Evolutionary conservation across 2,113 vertebrate genomes (phyloP).

Genomic region (Alces alces): DNA sequence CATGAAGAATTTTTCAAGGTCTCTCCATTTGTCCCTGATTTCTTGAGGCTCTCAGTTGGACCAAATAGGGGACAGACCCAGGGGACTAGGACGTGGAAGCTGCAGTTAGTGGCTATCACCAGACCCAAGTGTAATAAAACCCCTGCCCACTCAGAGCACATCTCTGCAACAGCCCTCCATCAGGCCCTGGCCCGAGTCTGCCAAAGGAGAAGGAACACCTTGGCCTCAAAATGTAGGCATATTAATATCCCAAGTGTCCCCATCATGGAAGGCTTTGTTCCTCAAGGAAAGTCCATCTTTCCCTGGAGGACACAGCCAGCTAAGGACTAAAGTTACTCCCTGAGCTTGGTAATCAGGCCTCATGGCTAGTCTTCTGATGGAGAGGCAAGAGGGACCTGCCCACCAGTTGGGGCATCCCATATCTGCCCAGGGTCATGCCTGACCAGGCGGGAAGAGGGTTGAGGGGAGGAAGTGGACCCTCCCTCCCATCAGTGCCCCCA

Average conservation of each 20-base stretch:
- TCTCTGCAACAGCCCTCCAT: background rate
- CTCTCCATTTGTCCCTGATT: conserved; percentile 65
- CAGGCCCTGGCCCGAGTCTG: background rate
- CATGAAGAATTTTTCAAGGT: conserved; percentile 39
- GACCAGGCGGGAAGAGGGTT: too few species aligned
- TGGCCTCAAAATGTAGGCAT: background rate
- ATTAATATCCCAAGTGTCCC: background rate
- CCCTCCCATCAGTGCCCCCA: background rate
- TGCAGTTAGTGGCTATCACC: background rate
- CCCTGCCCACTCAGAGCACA: background rate
- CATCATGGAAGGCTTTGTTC: background rate
- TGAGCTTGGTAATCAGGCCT: background rate
- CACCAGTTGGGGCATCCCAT: background rate
- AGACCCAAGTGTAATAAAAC: background rate
- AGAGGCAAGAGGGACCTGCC: background rate
- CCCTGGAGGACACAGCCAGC: background rate
- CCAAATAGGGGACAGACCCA: background rate
- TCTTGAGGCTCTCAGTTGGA: conserved; percentile 22
- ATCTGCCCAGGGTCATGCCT: background rate
- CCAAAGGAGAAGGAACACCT: conserved; percentile 14
- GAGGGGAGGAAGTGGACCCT: background rate
- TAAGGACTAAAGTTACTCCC: background rate
- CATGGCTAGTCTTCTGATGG: background rate
- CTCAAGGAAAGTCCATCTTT: background rate
- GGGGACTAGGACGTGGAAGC: conserved; percentile 50